These are phyloP conservation scores for Prorops nasuta DNA, from an alignment of 1,140 invertebrate species.

Conservation along the genomic window DNA sequence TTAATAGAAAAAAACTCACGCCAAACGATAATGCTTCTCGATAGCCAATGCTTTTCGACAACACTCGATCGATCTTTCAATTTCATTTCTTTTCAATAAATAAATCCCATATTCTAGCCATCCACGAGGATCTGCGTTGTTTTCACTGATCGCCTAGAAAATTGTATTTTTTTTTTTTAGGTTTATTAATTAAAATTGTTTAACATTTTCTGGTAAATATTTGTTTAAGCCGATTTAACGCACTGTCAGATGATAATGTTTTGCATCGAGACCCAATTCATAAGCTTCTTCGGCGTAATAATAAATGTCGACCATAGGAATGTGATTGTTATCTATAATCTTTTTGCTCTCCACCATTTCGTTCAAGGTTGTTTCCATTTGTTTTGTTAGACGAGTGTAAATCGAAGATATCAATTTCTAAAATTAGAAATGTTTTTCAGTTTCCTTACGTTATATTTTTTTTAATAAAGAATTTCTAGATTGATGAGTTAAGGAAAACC, in stretches of 20 bases:
- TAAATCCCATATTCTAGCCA: conserved; percentile 32
- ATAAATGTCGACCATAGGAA: no score
- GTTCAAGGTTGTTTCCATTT: conserved; percentile 32
- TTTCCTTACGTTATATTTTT: no score
- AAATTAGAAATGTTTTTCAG: no score
- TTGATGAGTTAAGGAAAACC: no score
- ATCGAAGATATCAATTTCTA: conserved; percentile 28
- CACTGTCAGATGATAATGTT: conserved; percentile 20
- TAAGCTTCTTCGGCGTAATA: conserved; percentile 32
- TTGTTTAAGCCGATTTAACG: no score
- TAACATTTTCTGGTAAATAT: no score
- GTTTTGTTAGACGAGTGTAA: conserved; percentile 31
- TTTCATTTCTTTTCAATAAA: conserved; percentile 20
- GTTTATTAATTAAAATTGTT: no score
- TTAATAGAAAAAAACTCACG: no score
- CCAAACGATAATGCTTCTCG: conserved; percentile 24
- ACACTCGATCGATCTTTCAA: conserved; percentile 27
- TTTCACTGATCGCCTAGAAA: no score
- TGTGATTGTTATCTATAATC: no score
- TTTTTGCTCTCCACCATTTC: conserved; percentile 24
- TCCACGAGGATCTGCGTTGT: conserved; percentile 18
- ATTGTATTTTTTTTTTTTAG: no score
- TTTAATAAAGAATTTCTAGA: no score
- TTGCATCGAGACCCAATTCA: conserved; percentile 24
- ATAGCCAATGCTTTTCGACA: conserved; percentile 28